Base-by-base conservation (phyloP, 2,113 vertebrate genomes). In the Proterorhinus semilunaris region DNA sequence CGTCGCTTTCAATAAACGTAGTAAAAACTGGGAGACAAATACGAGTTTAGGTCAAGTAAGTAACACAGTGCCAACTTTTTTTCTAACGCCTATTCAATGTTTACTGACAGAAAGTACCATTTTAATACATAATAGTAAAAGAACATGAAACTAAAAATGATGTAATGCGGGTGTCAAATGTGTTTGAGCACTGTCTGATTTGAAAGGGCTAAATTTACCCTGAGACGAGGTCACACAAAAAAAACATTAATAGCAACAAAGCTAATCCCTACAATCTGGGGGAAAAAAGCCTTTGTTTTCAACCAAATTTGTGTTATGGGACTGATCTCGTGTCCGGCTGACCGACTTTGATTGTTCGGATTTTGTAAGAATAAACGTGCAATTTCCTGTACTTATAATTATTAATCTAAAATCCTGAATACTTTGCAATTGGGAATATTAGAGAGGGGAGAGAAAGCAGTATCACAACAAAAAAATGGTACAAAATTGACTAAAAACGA, bases 181-280 rank as follows among this genome's bases (percentile, higher is more conserved):
- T 51, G 12, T 53, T 17, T 53, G 16, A 53, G 52, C 16, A 57
- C 42, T 57, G 27, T 36, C 36, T 58, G 55, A 53, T 53, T 53
- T 53, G 52, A 53, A 55, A 55, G 53, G 53, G 55, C 55, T 58
- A 58, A 58, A 58, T 6, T 12, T 58, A 42, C 55, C 27, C 27
- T 42, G 27, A 42, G 55, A 21, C 11, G 55, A 27, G 55, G 21
- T 12, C 27, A 58, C 10, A n/a, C 21, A 21, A 21, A 21, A 58
- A 58, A 58, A 58, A 42, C 21, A 58, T 55, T 10, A 55, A 55
- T 55, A 55, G 53, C 53, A 27, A 27, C 53, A 9, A 10, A 8
- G 17, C 17, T 27, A 58, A 58, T 36, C 55, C 55, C 27, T 42
- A 58, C 12, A 58, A 42, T 21, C 55, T 58, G 27, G 10, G 10